Base-by-base conservation (phyloP, 2,113 vertebrate species). In the Sisor rabdophorus region DNA sequence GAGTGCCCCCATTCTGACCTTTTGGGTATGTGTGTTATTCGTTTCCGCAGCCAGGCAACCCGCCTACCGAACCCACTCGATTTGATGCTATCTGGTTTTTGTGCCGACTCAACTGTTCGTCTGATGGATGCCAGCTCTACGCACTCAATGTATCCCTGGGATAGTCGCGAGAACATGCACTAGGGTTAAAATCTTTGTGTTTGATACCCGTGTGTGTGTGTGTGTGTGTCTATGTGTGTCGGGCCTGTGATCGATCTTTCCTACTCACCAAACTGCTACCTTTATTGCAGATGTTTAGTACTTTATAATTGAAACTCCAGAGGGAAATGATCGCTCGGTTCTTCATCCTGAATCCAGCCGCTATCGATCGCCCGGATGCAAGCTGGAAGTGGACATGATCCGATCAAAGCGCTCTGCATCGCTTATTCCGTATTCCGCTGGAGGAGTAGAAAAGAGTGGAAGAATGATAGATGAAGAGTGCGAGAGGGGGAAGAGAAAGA, bases 231-330 rank as follows among this genome's bases (percentile, higher is more conserved):
- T 22, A 7, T 36, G 32, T 36, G 32, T 36, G 32, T n/a, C 32
- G 32, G 32, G 30, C 47, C 53, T 24, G 64, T 86, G 86, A 87
- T 87, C 69, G 84, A 89, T 88, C 74, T 64, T 22, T 16, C 73
- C 67, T 72, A 78, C 73, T 22, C 61, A 53, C 64, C 44, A 30
- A 65, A 61, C 68, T 50, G 28, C 73, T 59, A 69, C 77, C 75
- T 81, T 83, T 82, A 83, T 83, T 82, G 84, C 83, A 87, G 70
- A 76, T 88, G 84, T 89, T 89, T 81, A 86, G 84, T 80, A 81
- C 77, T 84, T 81, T 88, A 86, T 89, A 87, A 89, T 87, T 87
- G 84, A 84, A 88, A 88, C 86, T 85, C 80, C 72, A 50, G 70
- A 69, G 76, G 79, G 72, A 69, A 80, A 76, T 83, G 80, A 87